Evolutionary conservation across 2,113 vertebrate genomes (phyloP).

Genomic region (Corvus hawaiiensis): DNA sequence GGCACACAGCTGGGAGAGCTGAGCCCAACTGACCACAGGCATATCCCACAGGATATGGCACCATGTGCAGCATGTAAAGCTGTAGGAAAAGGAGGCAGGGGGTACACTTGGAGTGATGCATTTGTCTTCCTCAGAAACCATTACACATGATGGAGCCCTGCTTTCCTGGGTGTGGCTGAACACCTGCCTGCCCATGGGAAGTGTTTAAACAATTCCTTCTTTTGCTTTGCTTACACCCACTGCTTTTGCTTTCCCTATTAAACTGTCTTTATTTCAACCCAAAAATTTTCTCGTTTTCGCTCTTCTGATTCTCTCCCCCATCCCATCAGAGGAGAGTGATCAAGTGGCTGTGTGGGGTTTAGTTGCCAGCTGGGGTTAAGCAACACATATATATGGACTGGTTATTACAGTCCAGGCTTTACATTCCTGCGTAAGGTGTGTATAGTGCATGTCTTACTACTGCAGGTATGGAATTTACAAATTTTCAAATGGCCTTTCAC

Average conservation of each 20-base stretch:
- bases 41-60: no score
- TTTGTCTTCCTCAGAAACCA: not conserved
- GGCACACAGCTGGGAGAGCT: not conserved
- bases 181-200: not conserved
- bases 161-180: not conserved
- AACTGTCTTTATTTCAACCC: not conserved
- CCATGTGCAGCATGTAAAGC: not conserved
- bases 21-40: not conserved
- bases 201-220: not conserved
- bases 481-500: not conserved
- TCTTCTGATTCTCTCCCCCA: not conserved
- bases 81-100: not conserved
- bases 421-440: not conserved
- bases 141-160: not conserved
- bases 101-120: accelerated
- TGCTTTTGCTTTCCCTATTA: not conserved
- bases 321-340: not conserved
- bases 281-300: not conserved
- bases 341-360: not conserved
- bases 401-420: not conserved
- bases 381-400: not conserved
- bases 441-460: not conserved
- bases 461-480: not conserved
- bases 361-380: not conserved
- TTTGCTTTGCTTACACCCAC: not conserved